These are phyloP conservation scores for Bolinopsis microptera DNA, from an alignment of 37 sponge, comb jelly and placozoan species.

Conservation along the genomic window DNA sequence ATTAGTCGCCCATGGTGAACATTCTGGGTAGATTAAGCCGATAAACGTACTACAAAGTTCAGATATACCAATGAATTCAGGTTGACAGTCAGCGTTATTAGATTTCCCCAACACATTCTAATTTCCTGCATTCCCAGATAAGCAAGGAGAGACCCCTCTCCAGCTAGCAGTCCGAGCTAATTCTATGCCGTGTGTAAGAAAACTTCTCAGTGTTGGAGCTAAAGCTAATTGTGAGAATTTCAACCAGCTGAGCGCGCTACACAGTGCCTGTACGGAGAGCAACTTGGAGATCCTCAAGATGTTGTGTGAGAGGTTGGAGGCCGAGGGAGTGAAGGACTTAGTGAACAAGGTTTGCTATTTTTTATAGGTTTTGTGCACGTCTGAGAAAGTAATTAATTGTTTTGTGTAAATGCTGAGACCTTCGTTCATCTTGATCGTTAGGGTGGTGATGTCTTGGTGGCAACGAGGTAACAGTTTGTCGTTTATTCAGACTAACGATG, in stretches of 20 bases:
- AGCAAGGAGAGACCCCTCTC: slow-evolving; percentile 69
- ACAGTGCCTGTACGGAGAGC: slow-evolving; percentile 77
- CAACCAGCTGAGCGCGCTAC: slow-evolving; percentile 75
- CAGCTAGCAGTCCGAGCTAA: slow-evolving; percentile 9
- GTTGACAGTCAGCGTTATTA: too few relatives aligned
- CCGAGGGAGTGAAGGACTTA: neutral
- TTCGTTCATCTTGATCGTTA: too few relatives aligned
- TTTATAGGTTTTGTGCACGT: too few relatives aligned
- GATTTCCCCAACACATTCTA: too few relatives aligned
- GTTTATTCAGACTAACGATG: slow-evolving; percentile 45
- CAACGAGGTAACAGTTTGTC: too few relatives aligned
- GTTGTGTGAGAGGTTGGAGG: slow-evolving; percentile 16
- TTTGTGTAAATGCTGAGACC: too few relatives aligned
- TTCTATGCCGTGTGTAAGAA: neutral
- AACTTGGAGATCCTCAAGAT: slow-evolving; percentile 71
- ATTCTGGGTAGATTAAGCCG: neutral
- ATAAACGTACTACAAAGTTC: neutral
- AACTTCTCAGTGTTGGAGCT: neutral
- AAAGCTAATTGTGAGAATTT: neutral
- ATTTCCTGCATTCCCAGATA: slow-evolving; percentile 67
- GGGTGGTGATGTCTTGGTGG: too few relatives aligned
- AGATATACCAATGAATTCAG: neutral
- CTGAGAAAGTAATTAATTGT: too few relatives aligned
- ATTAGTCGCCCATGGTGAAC: neutral
- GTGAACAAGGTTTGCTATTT: slow-evolving; percentile 4